These are phyloP conservation scores for Zaprionus capensis DNA, from an alignment of 1,140 invertebrate genomes.

Conservation along the genomic window DNA sequence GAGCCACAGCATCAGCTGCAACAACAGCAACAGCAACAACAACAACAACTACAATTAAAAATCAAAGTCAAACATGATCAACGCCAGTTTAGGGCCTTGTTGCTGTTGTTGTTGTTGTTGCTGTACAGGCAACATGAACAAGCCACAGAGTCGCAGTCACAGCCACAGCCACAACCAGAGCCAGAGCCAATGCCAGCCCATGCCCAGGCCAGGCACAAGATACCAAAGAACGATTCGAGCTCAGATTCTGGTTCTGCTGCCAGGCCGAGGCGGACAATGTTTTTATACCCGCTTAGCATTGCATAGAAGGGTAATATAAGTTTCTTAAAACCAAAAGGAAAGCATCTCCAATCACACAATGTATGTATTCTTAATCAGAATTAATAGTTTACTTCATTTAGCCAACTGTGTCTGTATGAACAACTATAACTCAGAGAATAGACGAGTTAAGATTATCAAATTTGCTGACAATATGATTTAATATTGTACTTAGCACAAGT, in stretches of 20 bases:
- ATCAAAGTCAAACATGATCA: slow-evolving; percentile 83
- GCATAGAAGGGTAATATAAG: background rate
- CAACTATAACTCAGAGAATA: background rate
- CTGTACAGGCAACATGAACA: slow-evolving; percentile 78
- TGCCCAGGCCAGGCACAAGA: background rate
- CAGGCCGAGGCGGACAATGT: slow-evolving; percentile 15
- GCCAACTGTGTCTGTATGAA: background rate
- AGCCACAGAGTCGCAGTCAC: slow-evolving; percentile 27
- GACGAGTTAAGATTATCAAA: too few species aligned
- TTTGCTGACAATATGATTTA: background rate
- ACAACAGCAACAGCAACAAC: slow-evolving; percentile 25
- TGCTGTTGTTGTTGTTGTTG: slow-evolving; percentile 48
- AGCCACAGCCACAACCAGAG: slow-evolving; percentile 28
- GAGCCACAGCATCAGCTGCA: slow-evolving; percentile 32
- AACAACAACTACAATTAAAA: slow-evolving; percentile 75
- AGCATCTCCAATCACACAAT: too few species aligned
- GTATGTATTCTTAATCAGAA: too few species aligned
- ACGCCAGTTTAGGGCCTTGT: slow-evolving; percentile 80
- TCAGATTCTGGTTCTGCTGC: slow-evolving; percentile 7
- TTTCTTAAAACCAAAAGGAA: too few species aligned
- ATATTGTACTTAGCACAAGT: too few species aligned
- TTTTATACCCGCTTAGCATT: background rate
- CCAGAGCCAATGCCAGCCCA: slow-evolving; percentile 13
- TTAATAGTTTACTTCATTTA: too few species aligned
- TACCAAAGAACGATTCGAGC: slow-evolving; percentile 19